These are phyloP conservation scores for Brachyptera putata DNA, from an alignment of 2,888 invertebrate species.

Conservation along the genomic window DNA sequence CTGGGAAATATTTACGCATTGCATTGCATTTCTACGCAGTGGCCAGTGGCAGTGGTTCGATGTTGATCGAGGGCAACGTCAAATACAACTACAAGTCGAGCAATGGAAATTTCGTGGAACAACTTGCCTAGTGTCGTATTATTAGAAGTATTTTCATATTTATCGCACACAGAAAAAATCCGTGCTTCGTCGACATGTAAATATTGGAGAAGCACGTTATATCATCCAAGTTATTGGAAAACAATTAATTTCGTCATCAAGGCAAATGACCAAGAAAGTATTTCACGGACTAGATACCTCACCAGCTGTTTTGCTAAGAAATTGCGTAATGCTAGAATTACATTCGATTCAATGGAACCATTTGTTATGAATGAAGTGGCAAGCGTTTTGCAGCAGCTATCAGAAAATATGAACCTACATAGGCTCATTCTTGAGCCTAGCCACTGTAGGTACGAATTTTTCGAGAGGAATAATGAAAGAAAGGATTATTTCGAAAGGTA, in stretches of 20 bases:
- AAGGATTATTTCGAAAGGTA: slow-evolving; percentile 32
- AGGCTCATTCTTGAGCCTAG: slow-evolving; percentile 44
- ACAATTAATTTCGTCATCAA: slow-evolving; percentile 43
- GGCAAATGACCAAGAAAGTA: slow-evolving; percentile 41
- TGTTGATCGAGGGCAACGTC: not conserved
- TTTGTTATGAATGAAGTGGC: slow-evolving; percentile 40
- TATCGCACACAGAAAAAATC: slow-evolving; percentile 49
- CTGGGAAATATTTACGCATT: too few species aligned
- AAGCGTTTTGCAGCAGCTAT: slow-evolving; percentile 42
- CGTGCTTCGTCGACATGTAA: slow-evolving; percentile 52
- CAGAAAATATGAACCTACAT: slow-evolving; percentile 42
- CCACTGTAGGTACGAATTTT: slow-evolving; percentile 41
- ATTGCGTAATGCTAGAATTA: slow-evolving; percentile 45
- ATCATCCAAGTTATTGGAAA: slow-evolving; percentile 48
- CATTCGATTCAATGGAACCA: slow-evolving; percentile 42
- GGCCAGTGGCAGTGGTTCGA: too few species aligned
- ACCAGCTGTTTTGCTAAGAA: slow-evolving; percentile 44
- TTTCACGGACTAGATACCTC: slow-evolving; percentile 43
- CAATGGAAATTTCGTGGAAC: slow-evolving; percentile 40
- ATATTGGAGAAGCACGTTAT: slow-evolving; percentile 52
- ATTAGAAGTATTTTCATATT: slow-evolving; percentile 49
- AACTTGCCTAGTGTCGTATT: slow-evolving; percentile 47
- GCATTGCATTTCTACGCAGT: too few species aligned
- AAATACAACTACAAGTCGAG: not conserved
- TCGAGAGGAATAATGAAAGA: slow-evolving; percentile 32